phyloP scores from a whole-genome alignment of 2,888 invertebrate species.

The Pseudococcus jackbeardsleyi region DNA sequence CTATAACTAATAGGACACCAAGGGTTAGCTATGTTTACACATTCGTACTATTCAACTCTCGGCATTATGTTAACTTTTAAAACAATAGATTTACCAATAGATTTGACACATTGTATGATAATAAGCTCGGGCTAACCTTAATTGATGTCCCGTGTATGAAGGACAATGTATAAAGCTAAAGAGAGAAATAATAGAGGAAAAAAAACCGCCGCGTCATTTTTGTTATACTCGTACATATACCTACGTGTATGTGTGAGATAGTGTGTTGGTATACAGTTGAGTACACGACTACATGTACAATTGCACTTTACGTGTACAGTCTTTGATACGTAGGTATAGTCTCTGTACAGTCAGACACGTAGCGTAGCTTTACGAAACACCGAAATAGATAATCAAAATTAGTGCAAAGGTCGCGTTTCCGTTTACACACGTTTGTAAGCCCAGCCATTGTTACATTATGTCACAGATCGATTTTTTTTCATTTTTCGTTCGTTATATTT shows the following conservation, averaged over 20 bases:
- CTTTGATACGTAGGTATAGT: neutral
- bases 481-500: no score
- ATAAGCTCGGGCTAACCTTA: conserved; percentile 58
- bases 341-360: neutral
- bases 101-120: conserved; percentile 58
- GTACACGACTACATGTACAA: no score
- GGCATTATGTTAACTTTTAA: conserved; percentile 8
- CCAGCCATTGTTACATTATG: neutral
- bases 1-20: neutral
- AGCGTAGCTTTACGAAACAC: conserved; percentile 21
- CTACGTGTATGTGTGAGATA: neutral
- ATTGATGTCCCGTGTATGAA: conserved; percentile 55
- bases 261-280: no score
- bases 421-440: neutral
- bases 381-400: neutral
- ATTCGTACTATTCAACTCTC: conserved; percentile 39
- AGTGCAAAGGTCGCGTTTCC: conserved; percentile 58
- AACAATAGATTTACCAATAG: conserved; percentile 57
- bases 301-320: neutral
- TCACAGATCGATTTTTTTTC: neutral
- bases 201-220: conserved; percentile 43
- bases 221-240: neutral
- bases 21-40: conserved; percentile 36
- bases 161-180: conserved; percentile 40
- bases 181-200: neutral